phyloP scores from a whole-genome alignment of 2,797 vertebrate genomes.

The Sebastes diploproa region DNA sequence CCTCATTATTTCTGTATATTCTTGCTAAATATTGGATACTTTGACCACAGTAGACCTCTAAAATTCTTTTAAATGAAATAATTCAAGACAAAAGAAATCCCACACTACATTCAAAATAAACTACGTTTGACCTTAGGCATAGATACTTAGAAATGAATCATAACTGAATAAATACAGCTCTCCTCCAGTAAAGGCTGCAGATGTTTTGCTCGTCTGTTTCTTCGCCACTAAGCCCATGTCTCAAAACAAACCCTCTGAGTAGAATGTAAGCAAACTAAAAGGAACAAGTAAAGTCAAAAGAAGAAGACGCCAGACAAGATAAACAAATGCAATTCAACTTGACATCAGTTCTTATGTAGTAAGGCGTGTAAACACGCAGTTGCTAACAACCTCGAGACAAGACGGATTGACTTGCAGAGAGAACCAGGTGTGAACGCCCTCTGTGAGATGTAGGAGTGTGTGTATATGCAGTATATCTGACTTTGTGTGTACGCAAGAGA shows the following conservation, averaged over 20 bases:
- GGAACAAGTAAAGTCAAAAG: constrained; percentile 3
- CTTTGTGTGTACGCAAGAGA: constrained; percentile 16
- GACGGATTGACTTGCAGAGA: neutral
- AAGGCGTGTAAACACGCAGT: constrained; percentile 30
- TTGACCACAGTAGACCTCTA: neutral
- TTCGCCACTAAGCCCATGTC: neutral
- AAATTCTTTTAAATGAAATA: neutral
- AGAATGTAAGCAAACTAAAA: constrained; percentile 43
- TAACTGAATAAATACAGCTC: constrained; percentile 16
- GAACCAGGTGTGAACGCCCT: constrained; percentile 31
- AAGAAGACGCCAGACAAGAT: constrained; percentile 50
- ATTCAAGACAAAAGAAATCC: neutral
- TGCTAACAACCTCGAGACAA: constrained; percentile 18
- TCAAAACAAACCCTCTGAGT: constrained; percentile 40
- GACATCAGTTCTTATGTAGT: constrained; percentile 24
- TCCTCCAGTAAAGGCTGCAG: constrained; percentile 2
- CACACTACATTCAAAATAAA: neutral
- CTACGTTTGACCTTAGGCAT: neutral
- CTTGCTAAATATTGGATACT: neutral
- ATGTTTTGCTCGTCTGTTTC: constrained; percentile 51
- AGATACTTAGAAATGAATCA: constrained; percentile 1
- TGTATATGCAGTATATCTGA: constrained; percentile 5
- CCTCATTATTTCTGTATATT: too few species aligned
- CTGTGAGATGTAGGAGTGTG: neutral
- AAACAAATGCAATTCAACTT: constrained; percentile 50